Conservation (phyloP, 2,113 vertebrate species). For the human (Homo sapiens) region GRCh38 chr18:35586001-35586500, state of each 20-base stretch:
- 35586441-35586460: background rate
- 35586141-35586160: background rate
- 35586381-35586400: background rate
- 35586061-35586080: background rate
- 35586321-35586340: background rate
- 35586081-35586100: background rate
- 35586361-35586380: background rate
- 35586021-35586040: background rate
- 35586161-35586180: background rate
- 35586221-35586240: background rate
- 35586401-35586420: background rate
- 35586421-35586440: background rate
- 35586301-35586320: background rate
- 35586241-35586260: background rate
- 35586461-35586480: background rate
- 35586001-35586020: background rate
- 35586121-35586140: background rate
- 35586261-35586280: background rate
- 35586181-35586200: background rate
- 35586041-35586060: background rate
- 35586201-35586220: background rate
- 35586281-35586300: background rate
- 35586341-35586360: background rate
- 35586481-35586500: background rate
- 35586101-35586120: too few species aligned